These are phyloP conservation scores for Distichodus sexfasciatus DNA, from an alignment of 2,797 vertebrate species.

Conservation along the genomic window DNA sequence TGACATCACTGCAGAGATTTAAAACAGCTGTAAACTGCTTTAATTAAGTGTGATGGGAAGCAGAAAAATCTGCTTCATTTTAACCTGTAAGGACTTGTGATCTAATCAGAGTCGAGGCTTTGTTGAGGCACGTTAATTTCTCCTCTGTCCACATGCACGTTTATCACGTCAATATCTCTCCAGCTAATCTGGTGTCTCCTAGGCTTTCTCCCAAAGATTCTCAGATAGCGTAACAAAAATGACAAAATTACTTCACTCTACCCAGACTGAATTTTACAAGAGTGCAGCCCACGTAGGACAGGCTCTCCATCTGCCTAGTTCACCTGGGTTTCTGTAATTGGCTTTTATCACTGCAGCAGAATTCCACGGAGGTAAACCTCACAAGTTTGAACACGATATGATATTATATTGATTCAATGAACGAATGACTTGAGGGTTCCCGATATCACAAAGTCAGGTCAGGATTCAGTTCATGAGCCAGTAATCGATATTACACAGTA, in stretches of 20 bases:
- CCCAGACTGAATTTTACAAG: neutral
- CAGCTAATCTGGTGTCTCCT: neutral
- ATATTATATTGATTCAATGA: too few relatives aligned
- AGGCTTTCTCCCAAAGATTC: neutral
- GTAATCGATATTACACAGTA: too few relatives aligned
- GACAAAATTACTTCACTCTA: neutral
- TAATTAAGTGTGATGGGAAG: neutral
- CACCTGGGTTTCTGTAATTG: too few relatives aligned
- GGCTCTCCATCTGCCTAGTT: too few relatives aligned
- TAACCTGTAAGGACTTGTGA: neutral
- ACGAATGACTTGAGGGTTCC: too few relatives aligned
- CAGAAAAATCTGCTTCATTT: neutral
- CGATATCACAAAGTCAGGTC: too few relatives aligned
- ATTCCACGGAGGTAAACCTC: too few relatives aligned
- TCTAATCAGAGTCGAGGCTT: neutral
- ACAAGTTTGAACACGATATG: too few relatives aligned
- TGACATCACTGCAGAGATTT: too few relatives aligned
- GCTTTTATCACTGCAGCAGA: too few relatives aligned
- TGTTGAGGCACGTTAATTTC: neutral
- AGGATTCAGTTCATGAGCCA: too few relatives aligned
- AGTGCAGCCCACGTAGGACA: neutral
- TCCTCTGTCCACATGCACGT: neutral
- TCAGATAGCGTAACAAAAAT: neutral
- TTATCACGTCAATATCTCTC: neutral
- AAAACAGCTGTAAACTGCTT: too few relatives aligned